Percentiles rank a stretch among this genome's conserved stretches.
Conservation (phyloP, 2,113 vertebrate species). For the Acrocephalus kingi region DNA sequence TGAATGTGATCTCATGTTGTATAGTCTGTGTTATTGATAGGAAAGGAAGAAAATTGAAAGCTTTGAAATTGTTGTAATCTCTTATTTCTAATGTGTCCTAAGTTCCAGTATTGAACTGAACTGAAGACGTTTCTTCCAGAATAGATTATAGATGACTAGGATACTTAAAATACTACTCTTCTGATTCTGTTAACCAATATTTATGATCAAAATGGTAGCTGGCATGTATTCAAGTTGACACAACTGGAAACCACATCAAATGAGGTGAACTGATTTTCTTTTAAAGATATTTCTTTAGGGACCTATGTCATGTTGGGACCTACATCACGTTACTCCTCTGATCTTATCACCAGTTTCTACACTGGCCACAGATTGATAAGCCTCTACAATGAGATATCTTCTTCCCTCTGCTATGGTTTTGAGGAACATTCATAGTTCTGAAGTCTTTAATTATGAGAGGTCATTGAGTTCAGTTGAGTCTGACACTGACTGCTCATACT, state of each 20-base stretch:
- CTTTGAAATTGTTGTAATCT: background rate
- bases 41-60: background rate
- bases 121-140: background rate
- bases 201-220: background rate
- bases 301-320: background rate
- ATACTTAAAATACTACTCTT: background rate
- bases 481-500: background rate
- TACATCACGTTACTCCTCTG: background rate
- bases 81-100: background rate
- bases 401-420: background rate
- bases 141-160: background rate
- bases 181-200: background rate
- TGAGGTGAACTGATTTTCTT: background rate
- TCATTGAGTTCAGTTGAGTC: background rate
- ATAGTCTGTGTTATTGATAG: background rate
- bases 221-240: background rate
- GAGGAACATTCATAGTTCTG: background rate
- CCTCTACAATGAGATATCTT: background rate
- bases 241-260: background rate
- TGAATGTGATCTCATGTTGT: background rate
- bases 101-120: background rate
- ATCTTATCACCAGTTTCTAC: background rate
- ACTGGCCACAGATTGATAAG: background rate
- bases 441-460: slow-evolving; percentile 5
- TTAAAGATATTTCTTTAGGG: background rate